phyloP scores from a whole-genome alignment of 2,113 vertebrate species.

The Sitta europaea region DNA sequence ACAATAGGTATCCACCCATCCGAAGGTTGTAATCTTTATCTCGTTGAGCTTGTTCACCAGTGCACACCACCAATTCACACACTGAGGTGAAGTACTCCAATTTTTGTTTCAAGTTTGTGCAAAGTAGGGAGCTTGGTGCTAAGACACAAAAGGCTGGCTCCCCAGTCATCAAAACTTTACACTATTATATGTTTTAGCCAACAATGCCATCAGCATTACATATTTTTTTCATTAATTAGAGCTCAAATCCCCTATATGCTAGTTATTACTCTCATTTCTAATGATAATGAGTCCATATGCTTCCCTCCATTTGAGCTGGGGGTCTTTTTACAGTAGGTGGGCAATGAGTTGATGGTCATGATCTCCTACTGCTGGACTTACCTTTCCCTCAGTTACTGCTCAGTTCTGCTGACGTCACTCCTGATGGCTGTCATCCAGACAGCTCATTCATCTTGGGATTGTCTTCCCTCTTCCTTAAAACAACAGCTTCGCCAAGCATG shows the following conservation, averaged over 20 bases:
- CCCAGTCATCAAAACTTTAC: not conserved
- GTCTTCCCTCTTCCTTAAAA: not conserved
- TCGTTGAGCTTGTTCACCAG: not conserved
- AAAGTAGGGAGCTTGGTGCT: not conserved
- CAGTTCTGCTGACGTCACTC: not conserved
- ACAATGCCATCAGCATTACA: not conserved
- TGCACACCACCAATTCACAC: not conserved
- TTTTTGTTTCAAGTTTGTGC: not conserved
- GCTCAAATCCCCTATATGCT: not conserved
- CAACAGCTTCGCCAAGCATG: not conserved
- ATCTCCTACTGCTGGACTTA: not conserved
- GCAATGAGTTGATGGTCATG: not conserved
- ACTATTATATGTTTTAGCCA: not conserved
- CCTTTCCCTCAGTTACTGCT: not conserved
- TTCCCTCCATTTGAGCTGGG: not conserved
- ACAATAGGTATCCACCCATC: not conserved
- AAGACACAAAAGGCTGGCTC: not conserved
- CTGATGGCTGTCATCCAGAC: not conserved
- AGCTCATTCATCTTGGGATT: not conserved
- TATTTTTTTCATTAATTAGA: not conserved
- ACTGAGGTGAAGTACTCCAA: not conserved
- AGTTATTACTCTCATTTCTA: not conserved
- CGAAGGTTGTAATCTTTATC: not conserved
- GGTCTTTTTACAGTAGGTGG: not conserved
- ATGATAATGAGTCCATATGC: not conserved